A percentile compares a stretch with the other conserved stretches of the same genome.
Conservation (phyloP, 37 sponge, comb jelly and placozoan genomes). For the Axinella damicornis region DNA sequence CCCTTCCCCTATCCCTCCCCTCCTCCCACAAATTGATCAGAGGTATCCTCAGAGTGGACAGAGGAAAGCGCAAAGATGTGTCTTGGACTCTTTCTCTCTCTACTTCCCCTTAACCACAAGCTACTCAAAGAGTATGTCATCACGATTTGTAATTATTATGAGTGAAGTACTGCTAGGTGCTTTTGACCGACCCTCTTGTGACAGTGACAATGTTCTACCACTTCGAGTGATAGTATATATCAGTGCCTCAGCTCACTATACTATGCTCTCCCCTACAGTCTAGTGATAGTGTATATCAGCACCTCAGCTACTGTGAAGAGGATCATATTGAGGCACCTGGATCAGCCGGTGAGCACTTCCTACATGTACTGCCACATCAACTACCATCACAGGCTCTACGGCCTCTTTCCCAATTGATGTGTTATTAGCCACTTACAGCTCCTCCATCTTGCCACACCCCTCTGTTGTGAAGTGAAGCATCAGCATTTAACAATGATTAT, state of each 20-base stretch:
- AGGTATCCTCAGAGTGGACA: constrained; percentile 82
- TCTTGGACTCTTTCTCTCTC: constrained; percentile 82
- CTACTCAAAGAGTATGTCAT: constrained; percentile 88
- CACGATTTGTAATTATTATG: not conserved
- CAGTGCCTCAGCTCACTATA: too few species aligned
- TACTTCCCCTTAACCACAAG: constrained; percentile 93
- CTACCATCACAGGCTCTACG: too few species aligned
- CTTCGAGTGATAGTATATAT: too few species aligned
- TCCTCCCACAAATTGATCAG: constrained; percentile 13
- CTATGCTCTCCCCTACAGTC: constrained; percentile 42
- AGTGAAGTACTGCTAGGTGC: too few species aligned
- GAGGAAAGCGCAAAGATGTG: constrained; percentile 87
- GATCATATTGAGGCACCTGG: constrained; percentile 86
- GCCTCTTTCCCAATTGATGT: too few species aligned
- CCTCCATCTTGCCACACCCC: too few species aligned
- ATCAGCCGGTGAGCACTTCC: constrained; percentile 89
- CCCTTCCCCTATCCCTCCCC: not conserved
- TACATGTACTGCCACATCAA: too few species aligned
- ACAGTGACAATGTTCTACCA: too few species aligned
- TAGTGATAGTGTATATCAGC: constrained; percentile 82
- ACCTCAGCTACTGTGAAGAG: constrained; percentile 89
- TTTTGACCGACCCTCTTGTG: too few species aligned
- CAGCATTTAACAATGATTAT: too few species aligned
- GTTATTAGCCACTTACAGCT: too few species aligned
- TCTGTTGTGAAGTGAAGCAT: too few species aligned